phyloP scores from a whole-genome alignment of 2,888 invertebrate species.

The Acholoe squamosa region DNA sequence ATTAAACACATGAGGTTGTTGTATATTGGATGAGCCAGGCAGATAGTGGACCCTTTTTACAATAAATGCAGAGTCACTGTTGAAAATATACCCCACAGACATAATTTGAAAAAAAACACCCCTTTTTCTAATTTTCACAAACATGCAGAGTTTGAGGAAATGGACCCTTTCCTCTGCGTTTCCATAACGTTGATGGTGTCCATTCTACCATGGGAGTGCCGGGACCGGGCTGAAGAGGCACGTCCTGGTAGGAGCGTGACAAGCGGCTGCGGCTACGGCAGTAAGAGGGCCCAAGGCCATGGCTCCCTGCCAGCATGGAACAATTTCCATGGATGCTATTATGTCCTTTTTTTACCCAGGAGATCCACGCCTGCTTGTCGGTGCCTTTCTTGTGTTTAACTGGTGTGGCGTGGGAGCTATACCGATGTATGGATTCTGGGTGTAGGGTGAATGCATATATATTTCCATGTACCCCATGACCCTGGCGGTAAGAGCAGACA shows the following conservation, averaged over 20 bases:
- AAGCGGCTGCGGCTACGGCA: not conserved
- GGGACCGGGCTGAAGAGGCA: not conserved
- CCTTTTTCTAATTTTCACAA: too few relatives aligned
- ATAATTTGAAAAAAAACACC: too few relatives aligned
- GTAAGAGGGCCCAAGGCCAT: not conserved
- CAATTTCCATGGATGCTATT: conserved; percentile 20
- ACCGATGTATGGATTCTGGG: not conserved
- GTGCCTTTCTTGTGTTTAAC: conserved; percentile 9
- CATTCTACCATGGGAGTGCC: too few relatives aligned
- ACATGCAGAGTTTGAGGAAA: too few relatives aligned
- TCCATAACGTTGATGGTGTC: too few relatives aligned
- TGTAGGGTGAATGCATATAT: conserved; percentile 19
- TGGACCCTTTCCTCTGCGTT: too few relatives aligned
- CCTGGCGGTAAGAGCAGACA: not conserved
- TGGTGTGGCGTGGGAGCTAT: not conserved
- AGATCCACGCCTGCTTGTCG: not conserved
- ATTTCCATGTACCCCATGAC: conserved; percentile 37
- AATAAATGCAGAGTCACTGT: too few relatives aligned
- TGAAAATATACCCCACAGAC: too few relatives aligned
- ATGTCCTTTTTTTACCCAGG: not conserved
- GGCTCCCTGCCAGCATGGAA: not conserved
- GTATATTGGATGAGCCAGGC: too few relatives aligned
- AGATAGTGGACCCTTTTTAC: too few relatives aligned
- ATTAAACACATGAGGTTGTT: too few relatives aligned
- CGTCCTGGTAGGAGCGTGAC: conserved; percentile 18